Base-by-base conservation (phyloP, 2,888 invertebrate species). In the Leucoptera coffeella region DNA sequence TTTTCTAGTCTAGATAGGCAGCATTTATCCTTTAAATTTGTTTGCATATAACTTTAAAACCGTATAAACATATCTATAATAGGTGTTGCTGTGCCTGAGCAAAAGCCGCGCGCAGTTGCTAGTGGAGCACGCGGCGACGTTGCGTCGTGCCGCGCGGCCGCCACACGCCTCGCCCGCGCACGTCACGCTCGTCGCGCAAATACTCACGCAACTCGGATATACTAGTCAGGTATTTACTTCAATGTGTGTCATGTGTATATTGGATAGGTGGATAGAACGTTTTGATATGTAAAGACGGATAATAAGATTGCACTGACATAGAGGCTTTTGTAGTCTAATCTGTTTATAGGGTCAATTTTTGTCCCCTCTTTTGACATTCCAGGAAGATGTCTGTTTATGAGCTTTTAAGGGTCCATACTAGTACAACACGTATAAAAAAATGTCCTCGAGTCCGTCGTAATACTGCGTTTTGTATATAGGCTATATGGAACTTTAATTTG, bases 71-170 rank as follows among this genome's bases (percentile, higher is more conserved):
- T n/a, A n/a, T n/a, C n/a, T n/a, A n/a, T n/a, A n/a, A 9, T 40
- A 67, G 67, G 82, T 91, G 33, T 78, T 92, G 40, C 72, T 83
- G 12, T 80, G 84, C 42, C 73, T 91, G 60, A 80, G 84, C 6
- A 77, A 80, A 36, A 75, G 77, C 32, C 77, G 80, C 36, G 83
- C 85, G 2, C 65, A 77, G 23, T 60, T 85, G 29, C 75, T 91
- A 38, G 69, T 78, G 12, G 83, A 83, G 47, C 83, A 88, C 52
- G 72, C 81, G 28, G 73, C 75, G 27, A 76, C 78, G 27, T 72
- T 90, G 43, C 78, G 79, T 43, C 71, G 77, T 35, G 78, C 80
- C 19, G 79, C 81, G 11, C 48, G 51, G 4, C 40, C 51, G 4
- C 61, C 69, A 32, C 81, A 81, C 50, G 73, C 77, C 29, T 57